phyloP scores from a whole-genome alignment of 1,140 invertebrate species.

The Sarcophaga bullata region DNA sequence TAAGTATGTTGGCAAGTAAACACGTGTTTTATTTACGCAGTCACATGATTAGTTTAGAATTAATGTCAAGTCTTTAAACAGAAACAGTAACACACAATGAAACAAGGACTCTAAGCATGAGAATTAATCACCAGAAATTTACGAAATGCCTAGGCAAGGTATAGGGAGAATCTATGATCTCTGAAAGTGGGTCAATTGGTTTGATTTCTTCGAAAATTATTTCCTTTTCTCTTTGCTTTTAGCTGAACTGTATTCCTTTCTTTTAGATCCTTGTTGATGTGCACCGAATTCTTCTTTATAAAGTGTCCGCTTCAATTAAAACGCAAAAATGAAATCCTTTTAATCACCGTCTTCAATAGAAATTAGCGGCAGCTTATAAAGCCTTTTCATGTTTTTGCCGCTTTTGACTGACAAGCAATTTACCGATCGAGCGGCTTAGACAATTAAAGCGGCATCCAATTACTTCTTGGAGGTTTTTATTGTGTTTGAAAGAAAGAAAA shows the following conservation, averaged over 20 bases:
- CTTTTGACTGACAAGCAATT: not conserved
- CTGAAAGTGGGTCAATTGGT: no score
- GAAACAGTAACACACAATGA: no score
- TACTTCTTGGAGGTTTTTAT: not conserved
- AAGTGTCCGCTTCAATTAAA: not conserved
- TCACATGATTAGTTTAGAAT: slow-evolving; percentile 11
- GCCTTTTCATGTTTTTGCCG: not conserved
- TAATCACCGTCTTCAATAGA: not conserved
- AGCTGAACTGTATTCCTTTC: no score
- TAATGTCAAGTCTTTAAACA: not conserved
- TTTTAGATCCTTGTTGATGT: not conserved
- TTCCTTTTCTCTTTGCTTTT: no score
- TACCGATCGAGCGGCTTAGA: not conserved
- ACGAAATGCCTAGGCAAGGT: no score
- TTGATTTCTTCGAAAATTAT: no score
- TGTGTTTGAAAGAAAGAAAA: not conserved
- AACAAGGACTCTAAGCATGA: no score
- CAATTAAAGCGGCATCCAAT: slow-evolving; percentile 3
- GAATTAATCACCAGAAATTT: no score
- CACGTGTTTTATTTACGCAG: slow-evolving; percentile 6
- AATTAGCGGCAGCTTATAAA: not conserved
- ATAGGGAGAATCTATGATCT: no score
- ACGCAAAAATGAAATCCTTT: slow-evolving; percentile 14
- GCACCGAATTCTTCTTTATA: not conserved
- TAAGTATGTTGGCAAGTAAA: not conserved